These are phyloP conservation scores for Halocynthia aurantium DNA, from an alignment of 23 tunicate species.

Conservation along the genomic window DNA sequence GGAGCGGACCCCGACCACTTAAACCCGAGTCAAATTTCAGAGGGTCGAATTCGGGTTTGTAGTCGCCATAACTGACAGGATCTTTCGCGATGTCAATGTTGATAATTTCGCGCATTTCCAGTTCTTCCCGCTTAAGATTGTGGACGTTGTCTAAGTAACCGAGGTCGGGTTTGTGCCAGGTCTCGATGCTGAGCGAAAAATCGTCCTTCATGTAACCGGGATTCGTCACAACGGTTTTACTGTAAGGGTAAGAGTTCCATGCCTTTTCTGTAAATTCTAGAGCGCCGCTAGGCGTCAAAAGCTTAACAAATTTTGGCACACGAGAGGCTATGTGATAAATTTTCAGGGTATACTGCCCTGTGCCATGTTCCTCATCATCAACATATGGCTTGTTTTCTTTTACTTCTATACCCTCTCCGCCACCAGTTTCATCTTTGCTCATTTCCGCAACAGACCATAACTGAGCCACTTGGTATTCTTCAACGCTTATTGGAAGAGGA, in stretches of 20 bases:
- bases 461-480: constrained; percentile 70
- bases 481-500: constrained; percentile 64
- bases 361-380: constrained; percentile 21
- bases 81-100: constrained; percentile 59
- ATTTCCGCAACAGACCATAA: constrained; percentile 80
- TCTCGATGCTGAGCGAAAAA: constrained; percentile 38
- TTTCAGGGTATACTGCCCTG: constrained; percentile 66
- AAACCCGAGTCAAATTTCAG: constrained; percentile 11
- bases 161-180: constrained; percentile 37
- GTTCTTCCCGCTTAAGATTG: constrained; percentile 20
- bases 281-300: constrained; percentile 40
- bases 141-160: constrained; percentile 67
- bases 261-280: constrained; percentile 59
- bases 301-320: constrained; percentile 32
- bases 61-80: constrained; percentile 21
- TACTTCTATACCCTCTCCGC: constrained; percentile 86
- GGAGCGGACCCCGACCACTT: constrained; percentile 31
- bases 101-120: constrained; percentile 41
- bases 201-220: constrained; percentile 58
- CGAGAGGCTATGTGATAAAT: constrained; percentile 54
- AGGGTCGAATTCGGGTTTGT: constrained; percentile 44
- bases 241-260: constrained; percentile 82
- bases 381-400: constrained; percentile 53
- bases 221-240: constrained; percentile 75
- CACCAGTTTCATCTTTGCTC: constrained; percentile 93